A percentile compares a stretch with the other conserved stretches of the same genome.
Conservation (phyloP, 2,797 vertebrate genomes). For the Gallinago nigripennis region DNA sequence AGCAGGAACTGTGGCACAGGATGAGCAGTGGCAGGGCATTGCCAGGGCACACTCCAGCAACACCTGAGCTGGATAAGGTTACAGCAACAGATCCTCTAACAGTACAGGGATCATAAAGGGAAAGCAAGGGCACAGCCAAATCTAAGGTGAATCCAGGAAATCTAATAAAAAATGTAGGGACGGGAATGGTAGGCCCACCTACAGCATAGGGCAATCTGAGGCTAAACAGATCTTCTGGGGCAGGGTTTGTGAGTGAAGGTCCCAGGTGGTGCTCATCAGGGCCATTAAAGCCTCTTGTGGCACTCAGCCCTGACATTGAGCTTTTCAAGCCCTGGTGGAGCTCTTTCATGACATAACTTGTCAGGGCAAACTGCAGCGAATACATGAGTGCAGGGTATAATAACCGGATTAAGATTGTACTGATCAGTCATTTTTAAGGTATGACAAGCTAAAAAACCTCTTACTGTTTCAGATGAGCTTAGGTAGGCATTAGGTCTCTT, state of each 20-base stretch:
- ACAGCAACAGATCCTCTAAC: neutral
- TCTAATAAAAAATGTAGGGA: neutral
- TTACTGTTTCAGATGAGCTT: neutral
- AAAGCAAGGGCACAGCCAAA: neutral
- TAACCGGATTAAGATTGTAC: neutral
- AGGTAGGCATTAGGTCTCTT: neutral
- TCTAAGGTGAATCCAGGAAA: neutral
- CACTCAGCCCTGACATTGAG: neutral
- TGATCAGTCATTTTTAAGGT: neutral
- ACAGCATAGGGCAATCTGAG: neutral
- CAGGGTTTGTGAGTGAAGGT: neutral
- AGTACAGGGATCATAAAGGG: neutral
- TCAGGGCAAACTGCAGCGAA: neutral
- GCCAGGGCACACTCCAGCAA: neutral
- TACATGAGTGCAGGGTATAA: neutral
- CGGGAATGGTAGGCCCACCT: neutral
- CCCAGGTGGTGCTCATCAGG: neutral
- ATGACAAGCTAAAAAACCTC: neutral
- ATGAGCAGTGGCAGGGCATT: neutral
- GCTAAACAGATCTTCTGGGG: neutral
- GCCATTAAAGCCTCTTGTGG: neutral
- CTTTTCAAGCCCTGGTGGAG: neutral
- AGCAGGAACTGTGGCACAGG: neutral
- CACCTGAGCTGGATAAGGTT: neutral
- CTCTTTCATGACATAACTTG: neutral